These are phyloP conservation scores for Bolborhynchus lineola DNA, from an alignment of 2,113 vertebrate species.

Conservation along the genomic window DNA sequence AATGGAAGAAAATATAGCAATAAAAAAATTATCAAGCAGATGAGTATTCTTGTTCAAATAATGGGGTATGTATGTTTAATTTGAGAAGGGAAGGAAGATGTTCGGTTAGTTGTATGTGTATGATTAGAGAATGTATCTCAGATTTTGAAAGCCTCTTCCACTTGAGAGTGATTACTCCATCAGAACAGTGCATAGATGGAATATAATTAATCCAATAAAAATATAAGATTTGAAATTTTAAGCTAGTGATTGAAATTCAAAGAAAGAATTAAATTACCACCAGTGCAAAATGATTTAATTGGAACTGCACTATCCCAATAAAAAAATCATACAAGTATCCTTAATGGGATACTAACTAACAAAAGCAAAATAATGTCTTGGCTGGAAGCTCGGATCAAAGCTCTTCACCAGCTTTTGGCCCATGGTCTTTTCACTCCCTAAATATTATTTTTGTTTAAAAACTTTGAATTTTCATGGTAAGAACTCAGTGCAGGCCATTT, in stretches of 20 bases:
- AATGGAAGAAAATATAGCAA: background rate
- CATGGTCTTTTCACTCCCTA: background rate
- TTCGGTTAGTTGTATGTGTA: background rate
- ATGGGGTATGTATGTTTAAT: background rate
- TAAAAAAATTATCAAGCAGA: background rate
- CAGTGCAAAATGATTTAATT: background rate
- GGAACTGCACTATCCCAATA: background rate
- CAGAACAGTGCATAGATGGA: background rate
- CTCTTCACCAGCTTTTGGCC: background rate
- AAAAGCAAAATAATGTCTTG: background rate
- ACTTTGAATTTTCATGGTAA: constrained; percentile 19
- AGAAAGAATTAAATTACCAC: background rate
- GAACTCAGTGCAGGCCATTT: background rate
- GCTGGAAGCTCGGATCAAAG: background rate
- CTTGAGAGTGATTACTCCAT: background rate
- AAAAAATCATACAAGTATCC: background rate
- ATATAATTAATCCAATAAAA: background rate
- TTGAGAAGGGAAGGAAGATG: background rate
- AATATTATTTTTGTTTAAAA: constrained; percentile 29
- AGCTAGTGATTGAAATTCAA: background rate
- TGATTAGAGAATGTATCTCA: background rate
- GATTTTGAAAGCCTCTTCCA: background rate
- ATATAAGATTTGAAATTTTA: background rate
- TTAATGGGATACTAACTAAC: background rate
- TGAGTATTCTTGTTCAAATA: background rate